Conservation (phyloP, 2,888 invertebrate species). For the Chouioia cunea region DNA sequence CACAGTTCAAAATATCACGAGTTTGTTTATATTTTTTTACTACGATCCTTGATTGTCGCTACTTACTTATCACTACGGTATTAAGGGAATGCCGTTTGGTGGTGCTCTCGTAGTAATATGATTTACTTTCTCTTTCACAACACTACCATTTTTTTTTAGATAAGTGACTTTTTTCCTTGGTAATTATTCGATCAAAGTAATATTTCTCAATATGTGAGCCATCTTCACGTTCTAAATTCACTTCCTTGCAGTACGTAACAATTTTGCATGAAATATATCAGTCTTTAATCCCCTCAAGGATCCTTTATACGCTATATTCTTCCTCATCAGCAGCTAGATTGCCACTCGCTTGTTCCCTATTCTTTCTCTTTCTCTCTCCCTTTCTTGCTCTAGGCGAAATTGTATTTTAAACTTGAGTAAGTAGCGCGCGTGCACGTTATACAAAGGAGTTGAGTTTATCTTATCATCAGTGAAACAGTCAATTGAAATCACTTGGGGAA, state of each 20-base stretch:
- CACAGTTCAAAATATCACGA: no score
- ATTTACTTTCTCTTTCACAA: no score
- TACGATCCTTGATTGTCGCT: no score
- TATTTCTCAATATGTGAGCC: no score
- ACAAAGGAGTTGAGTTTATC: not conserved
- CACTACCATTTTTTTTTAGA: no score
- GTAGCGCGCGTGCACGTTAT: not conserved
- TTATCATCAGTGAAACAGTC: conserved; percentile 10
- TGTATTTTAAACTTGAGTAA: conserved; percentile 42
- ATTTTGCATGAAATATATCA: conserved; percentile 36
- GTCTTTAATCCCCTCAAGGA: not conserved
- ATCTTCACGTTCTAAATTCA: not conserved
- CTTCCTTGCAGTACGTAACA: conserved; percentile 8
- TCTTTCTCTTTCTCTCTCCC: not conserved
- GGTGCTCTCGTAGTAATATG: no score
- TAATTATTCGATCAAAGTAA: no score
- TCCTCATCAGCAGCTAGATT: conserved; percentile 21
- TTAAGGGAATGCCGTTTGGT: no score
- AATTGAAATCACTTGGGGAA: conserved; percentile 31
- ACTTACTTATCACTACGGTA: no score
- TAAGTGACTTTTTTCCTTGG: no score
- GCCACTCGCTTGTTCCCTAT: conserved; percentile 17
- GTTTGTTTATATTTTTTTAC: no score
- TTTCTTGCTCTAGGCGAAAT: conserved; percentile 14
- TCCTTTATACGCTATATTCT: not conserved